Conservation (phyloP, 2,113 vertebrate genomes). For the Cichladusa arquata region DNA sequence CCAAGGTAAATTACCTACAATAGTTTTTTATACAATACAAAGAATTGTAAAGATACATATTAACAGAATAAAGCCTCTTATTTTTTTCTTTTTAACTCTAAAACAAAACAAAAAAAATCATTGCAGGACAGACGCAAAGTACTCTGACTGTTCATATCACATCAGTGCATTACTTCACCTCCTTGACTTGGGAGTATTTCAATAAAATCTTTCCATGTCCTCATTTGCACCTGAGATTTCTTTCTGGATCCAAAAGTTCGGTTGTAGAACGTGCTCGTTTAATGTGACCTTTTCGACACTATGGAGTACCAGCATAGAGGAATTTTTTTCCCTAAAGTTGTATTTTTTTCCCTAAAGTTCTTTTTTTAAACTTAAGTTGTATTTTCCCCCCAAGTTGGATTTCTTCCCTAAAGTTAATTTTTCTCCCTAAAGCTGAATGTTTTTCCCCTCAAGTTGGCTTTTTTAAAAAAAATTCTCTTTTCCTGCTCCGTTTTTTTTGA, state of each 20-base stretch:
- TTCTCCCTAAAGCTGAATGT: not conserved
- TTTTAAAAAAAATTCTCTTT: not conserved
- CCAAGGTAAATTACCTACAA: constrained; percentile 87
- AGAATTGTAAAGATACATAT: constrained; percentile 83
- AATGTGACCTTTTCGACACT: constrained; percentile 44
- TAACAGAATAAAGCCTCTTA: constrained; percentile 86
- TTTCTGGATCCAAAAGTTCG: constrained; percentile 68
- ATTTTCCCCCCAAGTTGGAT: not conserved
- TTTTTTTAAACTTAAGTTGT: not conserved
- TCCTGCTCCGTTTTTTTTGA: not conserved
- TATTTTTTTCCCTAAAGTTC: not conserved
- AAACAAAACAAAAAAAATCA: constrained; percentile 66
- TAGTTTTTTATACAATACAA: constrained; percentile 84
- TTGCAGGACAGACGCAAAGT: constrained; percentile 78
- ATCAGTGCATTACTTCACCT: constrained; percentile 90
- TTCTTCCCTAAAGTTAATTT: not conserved
- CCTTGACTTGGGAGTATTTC: constrained; percentile 76
- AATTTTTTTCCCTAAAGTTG: not conserved
- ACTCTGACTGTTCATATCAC: constrained; percentile 81
- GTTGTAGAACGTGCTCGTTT: constrained; percentile 29
- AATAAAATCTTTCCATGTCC: constrained; percentile 72
- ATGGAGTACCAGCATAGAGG: constrained; percentile 78
- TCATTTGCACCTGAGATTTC: constrained; percentile 87
- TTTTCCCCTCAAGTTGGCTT: not conserved
- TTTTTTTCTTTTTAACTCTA: constrained; percentile 78